Conservation (phyloP, 2,113 vertebrate species). For the Neodon shergylaensis region DNA sequence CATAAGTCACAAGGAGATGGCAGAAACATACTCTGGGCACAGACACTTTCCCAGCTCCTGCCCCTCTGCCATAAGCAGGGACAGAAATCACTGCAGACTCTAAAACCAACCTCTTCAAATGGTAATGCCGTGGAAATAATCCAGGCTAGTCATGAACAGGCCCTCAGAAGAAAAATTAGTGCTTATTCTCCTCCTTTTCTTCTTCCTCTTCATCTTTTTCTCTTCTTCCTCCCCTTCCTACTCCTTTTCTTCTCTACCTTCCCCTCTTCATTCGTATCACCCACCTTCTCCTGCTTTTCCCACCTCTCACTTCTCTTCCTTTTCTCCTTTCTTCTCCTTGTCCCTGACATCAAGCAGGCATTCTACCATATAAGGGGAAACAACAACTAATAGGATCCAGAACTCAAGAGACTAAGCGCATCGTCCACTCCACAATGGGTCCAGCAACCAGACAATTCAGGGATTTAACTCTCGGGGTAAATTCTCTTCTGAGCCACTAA, state of each 20-base stretch:
- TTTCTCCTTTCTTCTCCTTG: not conserved
- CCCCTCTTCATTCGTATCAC: not conserved
- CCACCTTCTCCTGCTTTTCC: not conserved
- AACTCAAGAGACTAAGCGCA: constrained; percentile 45
- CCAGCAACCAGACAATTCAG: constrained; percentile 45
- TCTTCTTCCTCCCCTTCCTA: not conserved
- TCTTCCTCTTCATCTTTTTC: not conserved
- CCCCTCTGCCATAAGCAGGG: not conserved
- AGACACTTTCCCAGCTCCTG: not conserved
- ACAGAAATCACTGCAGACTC: accelerated
- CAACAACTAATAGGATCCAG: not conserved
- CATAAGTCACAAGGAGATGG: not conserved
- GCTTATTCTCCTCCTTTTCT: not conserved
- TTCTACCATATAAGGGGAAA: constrained; percentile 55
- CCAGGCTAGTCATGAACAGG: accelerated
- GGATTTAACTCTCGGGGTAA: constrained; percentile 51
- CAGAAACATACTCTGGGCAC: not conserved
- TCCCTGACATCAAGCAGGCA: accelerated
- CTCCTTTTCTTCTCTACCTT: not conserved
- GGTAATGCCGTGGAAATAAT: not conserved
- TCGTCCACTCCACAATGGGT: constrained; percentile 68
- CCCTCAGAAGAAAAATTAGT: constrained; percentile 25
- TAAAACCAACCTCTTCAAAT: not conserved
- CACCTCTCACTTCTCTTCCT: not conserved
- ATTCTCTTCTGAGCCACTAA: constrained; percentile 68